Percentiles rank a stretch among this genome's conserved stretches.
These are phyloP conservation scores for Sylvilagus floridanus DNA, from an alignment of 2,797 vertebrate genomes.

Conservation along the genomic window DNA sequence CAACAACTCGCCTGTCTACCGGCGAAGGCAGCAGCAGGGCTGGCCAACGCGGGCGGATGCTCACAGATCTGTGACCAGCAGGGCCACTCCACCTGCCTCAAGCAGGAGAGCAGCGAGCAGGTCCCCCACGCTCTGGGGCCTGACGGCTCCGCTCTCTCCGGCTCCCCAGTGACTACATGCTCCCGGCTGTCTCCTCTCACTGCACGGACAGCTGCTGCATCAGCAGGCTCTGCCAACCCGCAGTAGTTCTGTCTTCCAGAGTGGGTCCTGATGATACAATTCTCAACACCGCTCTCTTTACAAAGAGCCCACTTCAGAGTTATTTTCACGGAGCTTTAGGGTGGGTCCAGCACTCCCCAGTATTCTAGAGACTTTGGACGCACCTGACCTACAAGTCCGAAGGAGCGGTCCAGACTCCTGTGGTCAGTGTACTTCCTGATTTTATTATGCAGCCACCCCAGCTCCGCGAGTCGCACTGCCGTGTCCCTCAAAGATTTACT, in stretches of 20 bases:
- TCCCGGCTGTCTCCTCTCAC: too few species aligned
- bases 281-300: not conserved
- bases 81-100: not conserved
- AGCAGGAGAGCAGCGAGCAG: not conserved
- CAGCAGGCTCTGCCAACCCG: not conserved
- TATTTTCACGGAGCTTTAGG: not conserved
- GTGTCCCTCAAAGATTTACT: conserved; percentile 96
- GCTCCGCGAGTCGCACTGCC: conserved; percentile 93
- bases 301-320: not conserved
- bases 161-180: too few species aligned
- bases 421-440: conserved; percentile 97
- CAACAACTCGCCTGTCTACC: not conserved
- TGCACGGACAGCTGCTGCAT: too few species aligned
- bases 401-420: conserved; percentile 96
- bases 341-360: not conserved
- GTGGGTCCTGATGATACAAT: not conserved
- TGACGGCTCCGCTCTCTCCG: too few species aligned
- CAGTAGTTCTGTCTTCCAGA: not conserved
- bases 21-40: too few species aligned
- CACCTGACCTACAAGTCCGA: conserved; percentile 98
- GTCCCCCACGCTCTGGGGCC: too few species aligned
- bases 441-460: conserved; percentile 99
- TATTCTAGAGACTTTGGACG: conserved; percentile 54
- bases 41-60: too few species aligned
- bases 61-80: not conserved